Evolutionary conservation across 1,140 invertebrate genomes (phyloP).

Genomic region (Cyclina sinensis): DNA sequence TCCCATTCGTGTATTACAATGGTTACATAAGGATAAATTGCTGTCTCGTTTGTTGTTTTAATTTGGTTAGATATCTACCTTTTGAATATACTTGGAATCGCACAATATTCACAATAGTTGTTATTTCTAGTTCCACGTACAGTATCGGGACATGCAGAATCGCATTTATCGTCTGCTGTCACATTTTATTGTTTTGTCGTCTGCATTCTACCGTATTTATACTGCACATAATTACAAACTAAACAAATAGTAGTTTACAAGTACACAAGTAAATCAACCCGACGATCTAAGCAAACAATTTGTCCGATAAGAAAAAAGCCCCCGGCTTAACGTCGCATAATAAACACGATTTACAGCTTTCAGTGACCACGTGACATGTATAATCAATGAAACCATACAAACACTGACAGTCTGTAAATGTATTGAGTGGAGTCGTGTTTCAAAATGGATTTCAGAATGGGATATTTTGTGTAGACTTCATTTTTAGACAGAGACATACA

Average conservation of each 20-base stretch:
- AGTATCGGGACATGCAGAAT: too few relatives aligned
- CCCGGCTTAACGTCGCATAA: not conserved
- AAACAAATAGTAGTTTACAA: not conserved
- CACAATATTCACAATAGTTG: too few relatives aligned
- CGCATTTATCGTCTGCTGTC: too few relatives aligned
- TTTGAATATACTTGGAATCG: too few relatives aligned
- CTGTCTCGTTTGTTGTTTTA: too few relatives aligned
- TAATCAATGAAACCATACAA: constrained; percentile 10
- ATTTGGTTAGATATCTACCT: too few relatives aligned
- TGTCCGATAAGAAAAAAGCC: constrained; percentile 31
- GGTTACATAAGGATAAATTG: too few relatives aligned
- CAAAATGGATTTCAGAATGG: not conserved
- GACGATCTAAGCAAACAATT: constrained; percentile 3
- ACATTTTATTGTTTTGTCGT: too few relatives aligned
- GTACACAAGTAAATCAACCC: not conserved
- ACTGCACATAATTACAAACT: constrained; percentile 5
- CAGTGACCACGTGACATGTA: not conserved
- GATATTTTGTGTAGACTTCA: not conserved
- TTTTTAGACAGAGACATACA: not conserved
- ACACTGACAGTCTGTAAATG: not conserved
- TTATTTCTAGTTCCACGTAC: too few relatives aligned
- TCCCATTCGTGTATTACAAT: too few relatives aligned
- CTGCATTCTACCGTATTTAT: not conserved
- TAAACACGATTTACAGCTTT: not conserved
- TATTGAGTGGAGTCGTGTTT: not conserved